These are phyloP conservation scores for Zoanthus solanderi DNA, from an alignment of 92 coral and sea anemone species.

Conservation along the genomic window DNA sequence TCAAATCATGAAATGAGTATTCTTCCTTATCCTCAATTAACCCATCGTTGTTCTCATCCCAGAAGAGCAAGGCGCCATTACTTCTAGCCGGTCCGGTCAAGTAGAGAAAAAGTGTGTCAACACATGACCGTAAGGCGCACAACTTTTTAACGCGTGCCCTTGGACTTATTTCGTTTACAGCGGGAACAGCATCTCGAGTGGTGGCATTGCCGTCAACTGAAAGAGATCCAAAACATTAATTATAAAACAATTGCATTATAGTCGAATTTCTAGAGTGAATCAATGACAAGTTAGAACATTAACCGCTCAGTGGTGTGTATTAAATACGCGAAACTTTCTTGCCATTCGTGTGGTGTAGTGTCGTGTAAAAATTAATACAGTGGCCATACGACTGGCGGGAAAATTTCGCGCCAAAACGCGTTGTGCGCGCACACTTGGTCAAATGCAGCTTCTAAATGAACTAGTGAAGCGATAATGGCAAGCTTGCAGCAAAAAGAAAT, in stretches of 20 bases:
- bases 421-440: no score
- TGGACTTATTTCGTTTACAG: conserved; percentile 65
- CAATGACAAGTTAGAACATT: not conserved
- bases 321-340: no score
- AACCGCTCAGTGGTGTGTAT: not conserved
- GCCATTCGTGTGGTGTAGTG: no score
- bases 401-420: no score
- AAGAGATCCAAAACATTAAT: conserved; percentile 12
- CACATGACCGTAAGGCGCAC: conserved; percentile 71
- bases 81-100: conserved; percentile 90
- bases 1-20: conserved; percentile 76
- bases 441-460: no score
- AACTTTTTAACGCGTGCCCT: conserved; percentile 75
- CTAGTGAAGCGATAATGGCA: no score
- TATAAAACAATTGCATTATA: not conserved
- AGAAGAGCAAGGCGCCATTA: conserved; percentile 91
- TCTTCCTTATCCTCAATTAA: conserved; percentile 80
- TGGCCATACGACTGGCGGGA: no score
- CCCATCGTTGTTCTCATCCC: conserved; percentile 88
- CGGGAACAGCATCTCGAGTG: conserved; percentile 77
- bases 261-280: not conserved
- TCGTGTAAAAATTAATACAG: no score
- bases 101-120: conserved; percentile 85
- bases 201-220: conserved; percentile 78
- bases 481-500: no score